Evolutionary conservation across 2,113 vertebrate genomes (phyloP).

Genomic region (Pelvicachromis taeniatus): DNA sequence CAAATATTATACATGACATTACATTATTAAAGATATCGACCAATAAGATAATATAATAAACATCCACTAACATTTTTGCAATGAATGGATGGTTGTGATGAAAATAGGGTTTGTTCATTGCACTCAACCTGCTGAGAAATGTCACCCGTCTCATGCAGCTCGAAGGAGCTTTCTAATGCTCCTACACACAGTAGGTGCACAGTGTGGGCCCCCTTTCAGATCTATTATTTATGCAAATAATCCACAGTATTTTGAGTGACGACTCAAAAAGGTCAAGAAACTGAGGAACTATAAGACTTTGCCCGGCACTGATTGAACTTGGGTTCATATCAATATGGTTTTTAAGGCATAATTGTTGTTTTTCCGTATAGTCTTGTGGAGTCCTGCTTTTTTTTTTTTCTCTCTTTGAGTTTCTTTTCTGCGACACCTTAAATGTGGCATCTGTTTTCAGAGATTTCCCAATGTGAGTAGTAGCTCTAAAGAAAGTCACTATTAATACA

Average conservation of each 20-base stretch:
- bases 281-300: not conserved
- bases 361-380: too few species aligned
- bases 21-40: not conserved
- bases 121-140: not conserved
- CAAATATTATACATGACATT: not conserved
- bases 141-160: not conserved
- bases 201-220: not conserved
- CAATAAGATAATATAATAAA: not conserved
- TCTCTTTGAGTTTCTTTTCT: not conserved
- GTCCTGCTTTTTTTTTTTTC: not conserved
- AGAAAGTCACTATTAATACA: conserved; percentile 28
- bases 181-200: not conserved
- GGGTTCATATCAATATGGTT: not conserved
- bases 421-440: not conserved
- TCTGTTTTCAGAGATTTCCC: conserved; percentile 12
- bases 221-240: not conserved
- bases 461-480: not conserved
- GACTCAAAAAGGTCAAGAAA: not conserved
- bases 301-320: not conserved
- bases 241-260: not conserved
- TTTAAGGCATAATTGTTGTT: not conserved
- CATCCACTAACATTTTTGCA: not conserved
- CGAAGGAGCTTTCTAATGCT: not conserved
- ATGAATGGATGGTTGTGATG: not conserved
- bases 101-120: not conserved